These are phyloP conservation scores for Rhagium mordax DNA, from an alignment of 2,888 invertebrate species.

Conservation along the genomic window DNA sequence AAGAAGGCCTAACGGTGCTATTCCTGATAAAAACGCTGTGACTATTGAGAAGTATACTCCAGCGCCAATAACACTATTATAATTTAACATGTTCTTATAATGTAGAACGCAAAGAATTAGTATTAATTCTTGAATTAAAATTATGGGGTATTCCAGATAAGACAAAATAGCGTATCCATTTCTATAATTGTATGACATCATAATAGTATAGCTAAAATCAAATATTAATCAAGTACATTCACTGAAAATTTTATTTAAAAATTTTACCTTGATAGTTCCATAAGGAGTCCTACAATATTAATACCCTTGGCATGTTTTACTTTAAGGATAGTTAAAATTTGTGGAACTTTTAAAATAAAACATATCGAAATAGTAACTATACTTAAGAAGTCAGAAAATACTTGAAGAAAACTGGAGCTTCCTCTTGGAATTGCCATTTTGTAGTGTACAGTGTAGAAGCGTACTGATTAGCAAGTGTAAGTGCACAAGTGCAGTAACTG, in stretches of 20 bases:
- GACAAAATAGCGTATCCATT: constrained; percentile 83
- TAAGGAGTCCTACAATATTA: constrained; percentile 76
- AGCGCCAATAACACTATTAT: constrained; percentile 65
- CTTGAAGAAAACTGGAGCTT: constrained; percentile 40
- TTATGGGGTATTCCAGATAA: constrained; percentile 89
- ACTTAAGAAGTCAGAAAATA: constrained; percentile 75
- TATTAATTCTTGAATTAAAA: constrained; percentile 82
- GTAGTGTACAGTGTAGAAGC: too few species aligned
- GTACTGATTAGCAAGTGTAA: too few species aligned
- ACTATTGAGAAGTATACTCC: constrained; percentile 70
- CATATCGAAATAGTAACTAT: constrained; percentile 84
- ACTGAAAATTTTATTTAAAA: constrained; percentile 18
- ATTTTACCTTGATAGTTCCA: constrained; percentile 80
- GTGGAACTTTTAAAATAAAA: constrained; percentile 86
- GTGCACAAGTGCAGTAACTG: background rate
- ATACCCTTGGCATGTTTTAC: constrained; percentile 81
- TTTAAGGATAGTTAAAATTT: constrained; percentile 79
- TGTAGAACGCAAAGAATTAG: constrained; percentile 81
- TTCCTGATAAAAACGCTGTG: constrained; percentile 69
- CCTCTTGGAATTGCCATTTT: constrained; percentile 14
- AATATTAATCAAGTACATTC: background rate
- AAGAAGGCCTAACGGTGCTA: constrained; percentile 72
- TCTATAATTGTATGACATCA: constrained; percentile 85
- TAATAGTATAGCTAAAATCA: constrained; percentile 83
- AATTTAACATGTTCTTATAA: constrained; percentile 75